Conservation (phyloP, 2,797 vertebrate species). For the Pristis pectinata region DNA sequence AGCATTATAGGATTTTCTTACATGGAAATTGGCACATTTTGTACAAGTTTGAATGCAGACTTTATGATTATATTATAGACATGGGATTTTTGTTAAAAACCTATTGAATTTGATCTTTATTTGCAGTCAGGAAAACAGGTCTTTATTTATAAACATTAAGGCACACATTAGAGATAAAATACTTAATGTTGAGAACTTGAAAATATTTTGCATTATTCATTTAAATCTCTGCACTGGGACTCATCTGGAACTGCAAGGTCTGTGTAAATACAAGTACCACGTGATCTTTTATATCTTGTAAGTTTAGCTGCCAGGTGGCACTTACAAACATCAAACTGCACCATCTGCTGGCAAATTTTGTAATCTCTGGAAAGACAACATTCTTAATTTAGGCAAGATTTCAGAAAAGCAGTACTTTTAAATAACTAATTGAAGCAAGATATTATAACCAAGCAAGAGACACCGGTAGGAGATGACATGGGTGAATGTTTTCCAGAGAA, state of each 20-base stretch:
- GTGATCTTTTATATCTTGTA: neutral
- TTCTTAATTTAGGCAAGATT: neutral
- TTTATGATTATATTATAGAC: neutral
- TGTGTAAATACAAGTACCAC: neutral
- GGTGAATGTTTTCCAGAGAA: neutral
- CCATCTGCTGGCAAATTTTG: constrained; percentile 6
- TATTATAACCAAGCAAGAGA: neutral
- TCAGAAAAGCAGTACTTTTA: neutral
- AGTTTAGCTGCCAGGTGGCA: neutral
- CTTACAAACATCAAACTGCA: neutral
- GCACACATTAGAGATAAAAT: neutral
- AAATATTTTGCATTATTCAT: neutral
- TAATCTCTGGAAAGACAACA: neutral
- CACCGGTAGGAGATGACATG: neutral
- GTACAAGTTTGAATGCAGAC: neutral
- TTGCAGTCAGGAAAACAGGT: neutral
- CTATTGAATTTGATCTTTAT: neutral
- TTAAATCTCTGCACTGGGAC: neutral
- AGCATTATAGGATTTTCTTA: neutral
- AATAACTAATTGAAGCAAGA: neutral
- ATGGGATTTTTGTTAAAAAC: neutral
- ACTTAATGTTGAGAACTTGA: neutral
- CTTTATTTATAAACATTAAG: neutral
- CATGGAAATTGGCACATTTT: neutral
- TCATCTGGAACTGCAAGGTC: neutral